Percentiles rank a stretch among this genome's conserved stretches.
Conservation (phyloP, 1,140 invertebrate species). For the Battus philenor region DNA sequence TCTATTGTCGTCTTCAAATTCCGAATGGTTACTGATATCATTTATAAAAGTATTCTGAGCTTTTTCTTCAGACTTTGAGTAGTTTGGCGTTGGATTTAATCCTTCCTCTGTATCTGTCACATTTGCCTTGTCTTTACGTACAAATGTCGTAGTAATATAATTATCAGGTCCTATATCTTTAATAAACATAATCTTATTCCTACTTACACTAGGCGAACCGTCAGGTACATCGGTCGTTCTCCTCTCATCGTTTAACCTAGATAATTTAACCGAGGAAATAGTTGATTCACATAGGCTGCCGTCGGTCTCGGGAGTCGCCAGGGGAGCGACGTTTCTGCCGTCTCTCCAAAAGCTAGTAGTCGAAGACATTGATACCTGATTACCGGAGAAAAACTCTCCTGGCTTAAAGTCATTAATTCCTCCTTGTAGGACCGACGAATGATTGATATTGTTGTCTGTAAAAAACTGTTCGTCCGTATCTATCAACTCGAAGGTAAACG, state of each 20-base stretch:
- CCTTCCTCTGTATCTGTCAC: conserved; percentile 39
- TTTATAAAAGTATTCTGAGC: conserved; percentile 69
- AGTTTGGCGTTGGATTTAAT: conserved; percentile 57
- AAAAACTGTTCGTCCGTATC: conserved; percentile 82
- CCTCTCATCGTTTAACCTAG: conserved; percentile 66
- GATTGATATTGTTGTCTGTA: conserved; percentile 66
- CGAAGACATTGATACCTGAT: conserved; percentile 51
- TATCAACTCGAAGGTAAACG: conserved; percentile 86
- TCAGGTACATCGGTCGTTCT: conserved; percentile 65
- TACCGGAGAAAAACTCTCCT: conserved; percentile 67
- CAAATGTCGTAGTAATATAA: conserved; percentile 80
- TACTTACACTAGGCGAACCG: conserved; percentile 69
- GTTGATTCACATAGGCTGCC: conserved; percentile 75
- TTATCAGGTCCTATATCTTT: conserved; percentile 82
- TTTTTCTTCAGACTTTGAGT: conserved; percentile 67
- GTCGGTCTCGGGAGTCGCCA: conserved; percentile 80
- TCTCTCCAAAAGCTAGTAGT: conserved; percentile 60
- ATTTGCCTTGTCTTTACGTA: conserved; percentile 69
- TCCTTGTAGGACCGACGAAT: conserved; percentile 52
- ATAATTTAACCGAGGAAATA: conserved; percentile 64
- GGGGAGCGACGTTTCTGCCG: conserved; percentile 69
- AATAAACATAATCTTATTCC: conserved; percentile 74
- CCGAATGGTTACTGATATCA: conserved; percentile 67
- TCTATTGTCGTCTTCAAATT: conserved; percentile 74
- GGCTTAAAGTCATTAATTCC: conserved; percentile 68